Percentiles rank a stretch among this genome's conserved stretches.
Conservation (phyloP, 2,797 vertebrate genomes). For the Linurgus olivaceus region DNA sequence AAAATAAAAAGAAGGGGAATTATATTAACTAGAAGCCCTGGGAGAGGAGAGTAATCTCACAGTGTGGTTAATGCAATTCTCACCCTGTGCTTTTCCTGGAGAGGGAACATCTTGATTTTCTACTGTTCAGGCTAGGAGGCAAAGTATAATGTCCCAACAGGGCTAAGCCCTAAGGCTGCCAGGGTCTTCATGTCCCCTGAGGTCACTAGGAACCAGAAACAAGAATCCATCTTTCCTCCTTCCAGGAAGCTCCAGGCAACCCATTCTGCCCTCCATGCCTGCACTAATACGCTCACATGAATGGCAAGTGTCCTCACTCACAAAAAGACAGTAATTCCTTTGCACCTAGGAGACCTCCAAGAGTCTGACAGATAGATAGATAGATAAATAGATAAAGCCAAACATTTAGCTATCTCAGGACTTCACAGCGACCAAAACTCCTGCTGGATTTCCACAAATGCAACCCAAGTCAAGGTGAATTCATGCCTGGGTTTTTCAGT, state of each 20-base stretch:
- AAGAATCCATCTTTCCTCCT: neutral
- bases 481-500: neutral
- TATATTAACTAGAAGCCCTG: constrained; percentile 33
- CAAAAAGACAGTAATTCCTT: neutral
- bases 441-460: neutral
- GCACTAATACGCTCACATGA: fast-evolving
- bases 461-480: neutral
- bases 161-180: neutral
- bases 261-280: neutral
- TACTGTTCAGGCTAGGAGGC: neutral
- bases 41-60: constrained; percentile 19
- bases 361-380: neutral
- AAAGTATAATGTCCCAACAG: neutral
- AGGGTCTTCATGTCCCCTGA: fast-evolving
- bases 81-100: neutral
- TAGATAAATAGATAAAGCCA: neutral
- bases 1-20: constrained; percentile 20
- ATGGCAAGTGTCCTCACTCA: neutral
- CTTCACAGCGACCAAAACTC: neutral
- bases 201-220: neutral
- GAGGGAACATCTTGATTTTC: neutral
- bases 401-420: neutral
- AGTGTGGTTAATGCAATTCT: constrained; percentile 39
- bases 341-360: neutral
- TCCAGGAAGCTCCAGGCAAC: neutral